Evolutionary conservation across 2,888 invertebrate species (phyloP), one percentile per base, ranked within the genome.

Genomic region (Protophormia terraenovae): DNA sequence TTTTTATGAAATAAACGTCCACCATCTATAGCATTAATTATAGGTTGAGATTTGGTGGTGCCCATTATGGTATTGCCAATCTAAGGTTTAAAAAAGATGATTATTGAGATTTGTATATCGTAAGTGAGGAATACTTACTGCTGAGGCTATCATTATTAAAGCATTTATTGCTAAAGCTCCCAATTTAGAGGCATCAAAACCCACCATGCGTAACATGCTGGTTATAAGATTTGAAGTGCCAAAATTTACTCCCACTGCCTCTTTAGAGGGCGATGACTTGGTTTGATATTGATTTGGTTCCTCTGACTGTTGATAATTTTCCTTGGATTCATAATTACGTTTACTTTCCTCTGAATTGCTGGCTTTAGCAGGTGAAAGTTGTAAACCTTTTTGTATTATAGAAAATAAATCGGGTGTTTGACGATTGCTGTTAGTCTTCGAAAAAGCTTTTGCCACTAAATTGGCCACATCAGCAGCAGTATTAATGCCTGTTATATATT

Each of bases 131-230:
- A n/a, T 35, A 92, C 94, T 93, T 93, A 97, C 97, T 95, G 97
- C 94, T 93, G 97, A 97, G 1, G 97, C 97, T 16, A 97, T 94
- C 92, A 97, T 96, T 86, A 97, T 95, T 16, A 97, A 94, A 22
- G 96, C 96, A 91, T 97, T 97, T 16, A 97, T 94, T 14, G 97
- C 96, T 50, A 97, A 95, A 0, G 97, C 97, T 35, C 96, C 96
- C 83, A 97, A 94, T 92, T 96, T 96, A 77, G 94, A 94, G 0
- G 95, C 94, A 90, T 97, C 96, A 71, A 97, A 94, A 22, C 97
- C 97, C 87, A 97, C 94, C 76, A 97, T 92, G 62, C 95, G 94
- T 85, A 97, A 94, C 88, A 96, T 94, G 14, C 94, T 94, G 6
- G 88, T 88, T 41, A 93, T 83, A 83, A 91, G 87, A 84, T 89